Conservation (phyloP, 2,113 vertebrate species). For the Scartelaos histophorus region DNA sequence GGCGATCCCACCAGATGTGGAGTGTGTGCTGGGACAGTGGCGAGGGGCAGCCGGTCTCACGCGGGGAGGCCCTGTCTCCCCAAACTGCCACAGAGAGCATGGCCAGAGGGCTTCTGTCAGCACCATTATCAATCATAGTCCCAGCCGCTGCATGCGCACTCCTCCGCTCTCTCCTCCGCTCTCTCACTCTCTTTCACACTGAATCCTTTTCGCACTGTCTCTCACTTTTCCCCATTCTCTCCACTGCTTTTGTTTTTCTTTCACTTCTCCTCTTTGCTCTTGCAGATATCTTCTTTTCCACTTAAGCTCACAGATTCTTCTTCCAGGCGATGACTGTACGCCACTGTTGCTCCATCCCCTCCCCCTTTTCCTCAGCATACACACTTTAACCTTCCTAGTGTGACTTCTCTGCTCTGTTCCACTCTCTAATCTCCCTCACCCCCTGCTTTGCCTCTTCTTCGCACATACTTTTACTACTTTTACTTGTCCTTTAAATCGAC, state of each 20-base stretch:
- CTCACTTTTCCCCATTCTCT: conserved; percentile 55
- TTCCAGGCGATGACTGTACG: conserved; percentile 37
- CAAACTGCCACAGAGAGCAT: conserved; percentile 79
- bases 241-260: conserved; percentile 57
- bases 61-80: conserved; percentile 78
- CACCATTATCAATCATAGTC: conserved; percentile 80
- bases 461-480: conserved; percentile 39
- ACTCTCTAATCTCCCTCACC: conserved; percentile 55
- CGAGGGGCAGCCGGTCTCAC: conserved; percentile 76
- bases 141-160: conserved; percentile 37
- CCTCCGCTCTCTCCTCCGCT: conserved; percentile 51
- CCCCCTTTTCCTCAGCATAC: conserved; percentile 22
- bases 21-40: conserved; percentile 78
- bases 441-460: conserved; percentile 42
- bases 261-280: conserved; percentile 45
- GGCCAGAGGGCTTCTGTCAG: conserved; percentile 79
- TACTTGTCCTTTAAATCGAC: conserved; percentile 61
- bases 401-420: conserved; percentile 34
- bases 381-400: conserved; percentile 59
- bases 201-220: conserved; percentile 64
- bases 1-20: conserved; percentile 80
- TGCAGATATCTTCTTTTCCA: conserved; percentile 51
- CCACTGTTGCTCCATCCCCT: conserved; percentile 23
- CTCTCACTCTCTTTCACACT: conserved; percentile 58
- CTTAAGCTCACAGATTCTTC: conserved; percentile 28